These are phyloP conservation scores for Popillia japonica DNA, from an alignment of 1,140 invertebrate species.

Conservation along the genomic window DNA sequence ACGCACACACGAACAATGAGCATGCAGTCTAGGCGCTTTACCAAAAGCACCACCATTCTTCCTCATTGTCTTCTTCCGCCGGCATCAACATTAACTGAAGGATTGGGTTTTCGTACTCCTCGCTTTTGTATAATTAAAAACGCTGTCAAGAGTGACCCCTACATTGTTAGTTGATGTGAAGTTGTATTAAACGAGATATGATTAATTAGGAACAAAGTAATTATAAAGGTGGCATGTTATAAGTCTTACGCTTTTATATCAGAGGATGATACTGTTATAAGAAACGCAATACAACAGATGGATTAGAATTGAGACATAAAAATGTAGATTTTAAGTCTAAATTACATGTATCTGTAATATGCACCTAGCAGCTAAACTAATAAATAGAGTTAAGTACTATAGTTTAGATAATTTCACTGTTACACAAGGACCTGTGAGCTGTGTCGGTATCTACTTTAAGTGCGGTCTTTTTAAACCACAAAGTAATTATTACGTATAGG, in stretches of 20 bases:
- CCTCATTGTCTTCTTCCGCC: background rate
- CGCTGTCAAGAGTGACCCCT: background rate
- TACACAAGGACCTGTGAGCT: no score
- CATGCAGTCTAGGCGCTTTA: background rate
- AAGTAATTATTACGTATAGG: constrained; percentile 26
- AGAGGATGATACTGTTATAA: no score
- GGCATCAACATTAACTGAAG: constrained; percentile 3
- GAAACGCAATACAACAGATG: background rate
- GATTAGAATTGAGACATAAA: background rate
- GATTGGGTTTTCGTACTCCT: background rate
- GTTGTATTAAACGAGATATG: constrained; percentile 28
- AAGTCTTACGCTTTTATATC: background rate
- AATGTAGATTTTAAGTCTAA: background rate
- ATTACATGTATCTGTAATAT: no score
- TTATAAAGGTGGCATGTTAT: background rate
- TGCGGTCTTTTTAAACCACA: background rate
- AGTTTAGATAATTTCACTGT: no score
- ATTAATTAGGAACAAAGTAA: constrained; percentile 32
- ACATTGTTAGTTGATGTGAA: constrained; percentile 34
- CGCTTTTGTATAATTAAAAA: constrained; percentile 2
- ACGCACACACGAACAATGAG: background rate
- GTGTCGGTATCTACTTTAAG: background rate
- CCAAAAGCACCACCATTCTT: background rate
- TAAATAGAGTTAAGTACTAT: no score
- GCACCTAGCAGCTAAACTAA: no score